Base-by-base conservation (phyloP, 2,113 vertebrate genomes). In the Syngnathoides biaculeatus region DNA sequence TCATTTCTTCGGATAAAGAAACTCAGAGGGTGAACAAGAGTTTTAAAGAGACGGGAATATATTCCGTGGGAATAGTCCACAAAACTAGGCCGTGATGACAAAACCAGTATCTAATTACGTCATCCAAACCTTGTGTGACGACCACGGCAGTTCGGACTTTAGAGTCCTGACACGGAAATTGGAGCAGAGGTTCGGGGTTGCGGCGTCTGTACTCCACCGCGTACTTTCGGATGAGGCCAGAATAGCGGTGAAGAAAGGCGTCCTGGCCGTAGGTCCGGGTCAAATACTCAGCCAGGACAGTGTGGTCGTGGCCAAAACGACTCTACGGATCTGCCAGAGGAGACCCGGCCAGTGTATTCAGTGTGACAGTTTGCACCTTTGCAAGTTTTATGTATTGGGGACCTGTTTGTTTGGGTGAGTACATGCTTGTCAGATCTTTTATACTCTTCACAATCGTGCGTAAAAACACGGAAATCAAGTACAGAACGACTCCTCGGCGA, bases 321-420 rank as follows among this genome's bases (percentile, higher is more conserved):
- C 42, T 0, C 47, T 91, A 65, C 70, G 91, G 45, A 20, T 92
- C 38, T 92, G 91, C 7, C 84, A 81, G 74, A 73, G 1, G 0
- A 84, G 64, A 27, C 10, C 60, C 2, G 82, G 82, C 5, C 64
- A 72, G 5, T 92, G 92, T 69, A 0, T 0, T 0, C 60, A 13
- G 4, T 92, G 92, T 43, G 74, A 86, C 2, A 19, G 55, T 0
- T 64, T 92, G 27, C 92, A 92, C 71, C 48, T 92, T 27, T 92
- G 92, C 71, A 86, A 62, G 53, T 91, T 84, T 45, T 79, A 53
- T 15, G 84, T 91, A 0, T 90, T 80, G 20, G 92, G 91, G 7
- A 63, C 77, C 27, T 92, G 92, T 72, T 72, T 39, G 2, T 91
- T 86, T 20, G 85, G 88, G 91, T 90, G 58, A 87, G 90, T 74